Conservation (phyloP, 1,140 invertebrate species). For the Nautilus pompilius region DNA sequence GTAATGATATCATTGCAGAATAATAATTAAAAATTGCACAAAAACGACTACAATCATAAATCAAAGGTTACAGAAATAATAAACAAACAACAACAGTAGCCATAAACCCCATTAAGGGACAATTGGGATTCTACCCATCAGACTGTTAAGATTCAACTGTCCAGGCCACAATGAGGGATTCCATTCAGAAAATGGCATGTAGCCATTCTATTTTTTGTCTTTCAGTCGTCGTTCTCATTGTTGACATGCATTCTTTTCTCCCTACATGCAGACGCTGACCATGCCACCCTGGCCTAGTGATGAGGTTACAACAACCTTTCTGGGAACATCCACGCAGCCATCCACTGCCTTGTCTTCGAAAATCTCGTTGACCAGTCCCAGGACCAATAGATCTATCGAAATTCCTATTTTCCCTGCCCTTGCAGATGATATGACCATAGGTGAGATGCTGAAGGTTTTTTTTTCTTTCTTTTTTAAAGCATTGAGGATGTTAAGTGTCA, state of each 20-base stretch:
- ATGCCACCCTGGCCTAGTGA: constrained; percentile 41
- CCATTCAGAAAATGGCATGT: no score
- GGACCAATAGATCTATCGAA: constrained; percentile 9
- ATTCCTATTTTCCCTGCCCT: constrained; percentile 9
- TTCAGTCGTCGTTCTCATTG: neutral
- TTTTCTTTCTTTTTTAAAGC: constrained; percentile 26
- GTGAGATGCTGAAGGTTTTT: constrained; percentile 13
- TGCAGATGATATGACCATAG: constrained; percentile 27
- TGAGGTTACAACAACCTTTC: constrained; percentile 21
- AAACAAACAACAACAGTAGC: no score
- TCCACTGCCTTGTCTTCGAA: constrained; percentile 7
- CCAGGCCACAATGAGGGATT: no score
- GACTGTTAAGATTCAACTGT: no score
- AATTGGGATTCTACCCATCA: no score
- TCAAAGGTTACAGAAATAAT: no score
- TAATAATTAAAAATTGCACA: no score
- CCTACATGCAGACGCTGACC: constrained; percentile 22
- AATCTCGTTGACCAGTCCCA: constrained; percentile 12
- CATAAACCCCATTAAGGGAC: no score
- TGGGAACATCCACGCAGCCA: constrained; percentile 12
- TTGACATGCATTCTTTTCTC: neutral
- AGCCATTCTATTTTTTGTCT: no score
- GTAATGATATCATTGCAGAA: no score
- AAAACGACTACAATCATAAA: no score
- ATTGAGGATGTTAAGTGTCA: no score